These are phyloP conservation scores for Corella eumyota DNA, from an alignment of 23 tunicate genomes.

Conservation along the genomic window DNA sequence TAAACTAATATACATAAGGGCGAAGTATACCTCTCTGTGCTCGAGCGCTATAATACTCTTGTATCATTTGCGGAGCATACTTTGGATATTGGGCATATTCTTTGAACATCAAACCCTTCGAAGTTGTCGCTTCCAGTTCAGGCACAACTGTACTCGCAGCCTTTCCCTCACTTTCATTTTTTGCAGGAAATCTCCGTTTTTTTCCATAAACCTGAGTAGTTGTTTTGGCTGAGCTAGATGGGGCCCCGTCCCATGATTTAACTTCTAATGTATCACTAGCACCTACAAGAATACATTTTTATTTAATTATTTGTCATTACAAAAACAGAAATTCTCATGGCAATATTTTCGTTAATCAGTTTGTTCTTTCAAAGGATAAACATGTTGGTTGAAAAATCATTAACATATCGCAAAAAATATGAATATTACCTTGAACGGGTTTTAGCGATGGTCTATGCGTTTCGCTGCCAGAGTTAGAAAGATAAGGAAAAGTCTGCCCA, in stretches of 20 bases:
- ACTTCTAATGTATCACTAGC: conserved; percentile 32
- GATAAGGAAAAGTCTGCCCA: conserved; percentile 46
- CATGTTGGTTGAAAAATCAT: no score
- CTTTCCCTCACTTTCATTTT: conserved; percentile 23
- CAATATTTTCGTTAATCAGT: no score
- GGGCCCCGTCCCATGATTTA: conserved; percentile 73
- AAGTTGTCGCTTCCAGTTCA: conserved; percentile 42
- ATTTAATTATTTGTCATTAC: neutral
- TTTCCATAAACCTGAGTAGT: conserved; percentile 45
- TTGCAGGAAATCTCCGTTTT: conserved; percentile 28
- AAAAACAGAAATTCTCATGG: no score
- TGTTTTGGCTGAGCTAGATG: conserved; percentile 32
- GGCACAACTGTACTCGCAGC: conserved; percentile 79
- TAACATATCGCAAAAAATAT: no score
- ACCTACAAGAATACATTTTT: conserved; percentile 10
- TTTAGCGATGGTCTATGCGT: conserved; percentile 28
- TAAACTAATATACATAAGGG: conserved; percentile 52
- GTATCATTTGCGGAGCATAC: conserved; percentile 85
- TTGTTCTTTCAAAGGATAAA: no score
- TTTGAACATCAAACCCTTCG: conserved; percentile 72
- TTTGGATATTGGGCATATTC: conserved; percentile 80
- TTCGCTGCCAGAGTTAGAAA: conserved; percentile 49
- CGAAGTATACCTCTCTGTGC: conserved; percentile 21
- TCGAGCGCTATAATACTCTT: conserved; percentile 46
- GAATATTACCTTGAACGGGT: conserved; percentile 18